Base-by-base conservation (phyloP, 2,113 vertebrate genomes). In the Cynopterus brachyotis region DNA sequence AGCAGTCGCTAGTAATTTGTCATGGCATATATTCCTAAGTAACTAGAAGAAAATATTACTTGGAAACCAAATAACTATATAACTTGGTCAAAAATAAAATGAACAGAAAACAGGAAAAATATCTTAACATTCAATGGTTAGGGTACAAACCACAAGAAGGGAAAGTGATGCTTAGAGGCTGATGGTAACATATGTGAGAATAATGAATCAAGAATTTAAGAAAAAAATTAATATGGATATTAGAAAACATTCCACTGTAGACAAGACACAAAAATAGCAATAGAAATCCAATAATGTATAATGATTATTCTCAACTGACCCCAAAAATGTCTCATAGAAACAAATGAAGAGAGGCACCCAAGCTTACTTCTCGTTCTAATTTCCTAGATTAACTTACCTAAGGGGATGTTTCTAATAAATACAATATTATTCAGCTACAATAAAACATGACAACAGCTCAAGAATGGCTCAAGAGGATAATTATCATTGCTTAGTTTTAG, bases 161-260 rank as follows among this genome's bases (percentile, higher is more conserved):
- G 28, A 76, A 90, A 24, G 28, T 9, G 94, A 59, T 87, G n/a
- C 26, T 94, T n/a, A 80, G 45, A 89, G 19, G 67, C 45, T 90
- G 42, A 73, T 60, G 17, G 42, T 64, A 72, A 82, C n/a, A 19
- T 81, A 96, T 93, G 69, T 80, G 47, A 8, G 9, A 73, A 57
- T 96, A 97, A 92, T 70, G 50, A 96, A 57, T 59, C 55, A 92
- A 97, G 64, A 95, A 91, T 83, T 92, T 82, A 83, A 86, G 72
- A 87, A 95, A 95, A 96, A 90, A 93, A 60, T 24, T 79, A 72
- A 94, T 64, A 75, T 57, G 15, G 88, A 91, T 87, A 89, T 96
- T 70, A 84, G 73, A 96, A 94, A 96, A 76, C 26, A 16, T 92
- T 64, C 47, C 50, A 60, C 32, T 3, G 37, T 24, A 4, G 55